Evolutionary conservation across 2,797 vertebrate genomes (phyloP).

Genomic region (Xiphorhynchus erythropygius): DNA sequence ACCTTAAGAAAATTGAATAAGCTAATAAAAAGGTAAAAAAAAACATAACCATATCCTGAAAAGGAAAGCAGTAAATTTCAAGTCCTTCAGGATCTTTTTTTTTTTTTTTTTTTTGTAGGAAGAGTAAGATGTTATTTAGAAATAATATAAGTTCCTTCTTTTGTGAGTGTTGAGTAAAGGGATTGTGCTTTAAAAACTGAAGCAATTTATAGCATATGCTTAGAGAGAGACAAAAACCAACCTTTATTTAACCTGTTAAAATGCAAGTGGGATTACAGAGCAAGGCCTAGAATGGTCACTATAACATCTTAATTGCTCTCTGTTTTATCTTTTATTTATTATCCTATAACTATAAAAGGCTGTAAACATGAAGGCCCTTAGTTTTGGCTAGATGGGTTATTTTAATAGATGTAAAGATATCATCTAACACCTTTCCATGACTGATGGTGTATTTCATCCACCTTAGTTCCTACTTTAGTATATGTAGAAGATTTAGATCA

Average conservation of each 20-base stretch:
- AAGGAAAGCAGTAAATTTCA: not conserved
- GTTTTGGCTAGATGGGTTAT: not conserved
- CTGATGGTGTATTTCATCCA: not conserved
- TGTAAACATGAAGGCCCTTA: not conserved
- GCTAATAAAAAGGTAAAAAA: not conserved
- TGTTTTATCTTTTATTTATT: not conserved
- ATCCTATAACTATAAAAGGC: not conserved
- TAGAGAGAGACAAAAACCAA: not conserved
- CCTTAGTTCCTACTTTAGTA: not conserved
- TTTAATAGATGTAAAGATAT: not conserved
- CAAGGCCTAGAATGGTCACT: not conserved
- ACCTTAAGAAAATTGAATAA: not conserved
- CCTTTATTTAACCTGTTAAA: slow-evolving; percentile 32
- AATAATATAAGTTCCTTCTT: not conserved
- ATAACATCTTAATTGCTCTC: slow-evolving; percentile 20
- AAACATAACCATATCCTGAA: not conserved
- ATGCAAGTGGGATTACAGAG: not conserved
- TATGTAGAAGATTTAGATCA: not conserved
- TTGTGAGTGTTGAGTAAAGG: not conserved
- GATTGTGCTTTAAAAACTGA: not conserved
- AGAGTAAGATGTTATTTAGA: not conserved
- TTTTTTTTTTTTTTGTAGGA: not conserved
- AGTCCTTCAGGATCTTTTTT: not conserved
- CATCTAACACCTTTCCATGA: not conserved
- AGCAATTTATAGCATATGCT: not conserved